These are phyloP conservation scores for Acrocephalus kingi DNA, from an alignment of 2,113 vertebrate genomes.

Conservation along the genomic window DNA sequence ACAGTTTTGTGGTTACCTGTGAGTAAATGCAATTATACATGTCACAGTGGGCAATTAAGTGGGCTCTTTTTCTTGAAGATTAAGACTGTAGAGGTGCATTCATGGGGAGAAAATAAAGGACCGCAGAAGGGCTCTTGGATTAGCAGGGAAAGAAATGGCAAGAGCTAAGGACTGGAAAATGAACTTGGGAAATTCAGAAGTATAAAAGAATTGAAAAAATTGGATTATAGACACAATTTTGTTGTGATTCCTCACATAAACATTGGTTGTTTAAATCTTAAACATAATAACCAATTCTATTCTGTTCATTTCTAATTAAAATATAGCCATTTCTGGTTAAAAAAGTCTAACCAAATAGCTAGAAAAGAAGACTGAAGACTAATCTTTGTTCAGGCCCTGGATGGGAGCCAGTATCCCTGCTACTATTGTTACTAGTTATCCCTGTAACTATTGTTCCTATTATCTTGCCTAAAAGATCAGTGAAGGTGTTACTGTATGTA, in stretches of 20 bases:
- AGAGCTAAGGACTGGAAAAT: conserved; percentile 20
- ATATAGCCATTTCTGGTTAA: background rate
- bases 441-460: background rate
- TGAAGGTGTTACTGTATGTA: background rate
- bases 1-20: conserved; percentile 11
- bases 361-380: background rate
- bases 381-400: background rate
- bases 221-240: background rate
- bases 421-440: background rate
- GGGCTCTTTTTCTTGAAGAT: conserved; percentile 25
- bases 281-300: background rate
- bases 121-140: background rate
- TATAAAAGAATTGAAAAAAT: conserved; percentile 42
- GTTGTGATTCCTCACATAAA: background rate
- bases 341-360: background rate
- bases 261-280: background rate
- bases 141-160: background rate
- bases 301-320: background rate
- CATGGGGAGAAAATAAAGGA: conserved; percentile 46
- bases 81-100: conserved; percentile 6
- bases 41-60: conserved; percentile 11
- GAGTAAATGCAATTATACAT: conserved; percentile 35
- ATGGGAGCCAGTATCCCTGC: background rate
- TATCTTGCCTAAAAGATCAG: background rate
- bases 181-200: background rate